A percentile compares a stretch with the other conserved stretches of the same genome.
Conservation (phyloP, 2,888 invertebrate genomes). For the Phalangium opilio region DNA sequence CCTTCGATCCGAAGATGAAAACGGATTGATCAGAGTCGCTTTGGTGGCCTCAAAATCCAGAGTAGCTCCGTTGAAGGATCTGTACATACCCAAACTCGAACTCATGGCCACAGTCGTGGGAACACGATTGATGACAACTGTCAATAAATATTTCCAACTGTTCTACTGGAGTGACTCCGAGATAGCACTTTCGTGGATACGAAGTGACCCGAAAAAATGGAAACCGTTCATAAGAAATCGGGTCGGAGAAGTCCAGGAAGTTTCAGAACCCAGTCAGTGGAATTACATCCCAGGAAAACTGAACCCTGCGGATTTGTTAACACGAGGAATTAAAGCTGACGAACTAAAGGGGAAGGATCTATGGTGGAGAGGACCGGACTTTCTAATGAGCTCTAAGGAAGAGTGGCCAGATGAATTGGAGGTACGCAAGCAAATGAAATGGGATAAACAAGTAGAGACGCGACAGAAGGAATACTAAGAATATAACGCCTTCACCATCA, state of each 20-base stretch:
- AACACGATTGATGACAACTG: background rate
- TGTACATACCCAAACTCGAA: constrained; percentile 20
- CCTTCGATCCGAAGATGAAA: constrained; percentile 5
- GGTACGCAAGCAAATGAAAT: no score
- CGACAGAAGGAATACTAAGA: no score
- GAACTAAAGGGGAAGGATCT: constrained; percentile 7
- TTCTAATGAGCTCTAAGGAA: constrained; percentile 6
- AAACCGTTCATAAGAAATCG: constrained; percentile 22
- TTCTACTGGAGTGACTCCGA: constrained; percentile 17
- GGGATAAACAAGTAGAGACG: no score
- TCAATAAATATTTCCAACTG: constrained; percentile 1
- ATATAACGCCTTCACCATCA: no score
- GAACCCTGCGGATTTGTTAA: constrained; percentile 25
- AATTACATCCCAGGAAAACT: constrained; percentile 19
- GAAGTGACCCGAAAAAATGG: constrained; percentile 11
- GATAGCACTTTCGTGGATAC: constrained; percentile 19
- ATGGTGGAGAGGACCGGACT: constrained; percentile 23
- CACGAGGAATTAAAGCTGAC: constrained; percentile 18
- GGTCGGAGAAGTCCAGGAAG: constrained; percentile 19
- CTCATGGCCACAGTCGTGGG: constrained; percentile 15
- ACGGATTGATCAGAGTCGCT: constrained; percentile 12
- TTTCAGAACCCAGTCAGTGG: constrained; percentile 14
- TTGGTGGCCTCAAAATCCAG: background rate
- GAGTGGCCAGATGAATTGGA: background rate
- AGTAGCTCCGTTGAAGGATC: constrained; percentile 20